phyloP scores from a whole-genome alignment of 2,888 invertebrate genomes.

The Chrysopilus asiliformis region DNA sequence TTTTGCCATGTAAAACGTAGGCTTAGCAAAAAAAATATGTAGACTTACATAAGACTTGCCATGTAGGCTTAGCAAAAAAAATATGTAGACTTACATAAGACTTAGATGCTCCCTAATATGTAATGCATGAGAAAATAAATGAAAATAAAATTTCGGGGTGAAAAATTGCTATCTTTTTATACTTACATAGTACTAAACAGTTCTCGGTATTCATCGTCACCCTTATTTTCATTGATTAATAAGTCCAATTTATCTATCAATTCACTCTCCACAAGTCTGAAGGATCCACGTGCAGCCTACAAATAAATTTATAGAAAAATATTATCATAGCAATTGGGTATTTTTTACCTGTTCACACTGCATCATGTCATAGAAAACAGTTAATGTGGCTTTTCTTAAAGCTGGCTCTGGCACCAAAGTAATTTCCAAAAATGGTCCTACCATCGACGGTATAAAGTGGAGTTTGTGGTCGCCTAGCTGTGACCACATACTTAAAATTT shows the following conservation, averaged over 20 bases:
- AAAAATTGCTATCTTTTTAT: conserved; percentile 15
- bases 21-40: conserved; percentile 8
- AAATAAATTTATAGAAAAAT: not conserved
- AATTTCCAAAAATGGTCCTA: conserved; percentile 86
- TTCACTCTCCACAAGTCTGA: conserved; percentile 83
- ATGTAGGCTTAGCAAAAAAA: not conserved
- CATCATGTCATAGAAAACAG: conserved; percentile 92
- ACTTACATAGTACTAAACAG: conserved; percentile 95
- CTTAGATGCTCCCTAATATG: conserved; percentile 73
- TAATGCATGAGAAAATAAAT: conserved; percentile 17
- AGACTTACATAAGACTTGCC: conserved; percentile 85
- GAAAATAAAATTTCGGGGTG: not conserved
- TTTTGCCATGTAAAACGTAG: no score
- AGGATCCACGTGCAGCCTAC: conserved; percentile 60
- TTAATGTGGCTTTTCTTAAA: conserved; percentile 74
- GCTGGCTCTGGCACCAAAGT: conserved; percentile 79
- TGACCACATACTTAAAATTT: conserved; percentile 85
- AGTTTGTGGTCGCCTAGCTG: conserved; percentile 77
- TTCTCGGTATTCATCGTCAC: conserved; percentile 82
- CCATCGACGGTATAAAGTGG: conserved; percentile 82
- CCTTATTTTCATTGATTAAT: conserved; percentile 83
- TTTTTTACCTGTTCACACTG: conserved; percentile 58
- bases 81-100: conserved; percentile 67
- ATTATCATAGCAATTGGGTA: not conserved
- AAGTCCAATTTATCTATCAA: conserved; percentile 88